Percentiles rank a stretch among this genome's conserved stretches.
These are phyloP conservation scores for Catonia carolina DNA, from an alignment of 2,888 invertebrate species.

Conservation along the genomic window DNA sequence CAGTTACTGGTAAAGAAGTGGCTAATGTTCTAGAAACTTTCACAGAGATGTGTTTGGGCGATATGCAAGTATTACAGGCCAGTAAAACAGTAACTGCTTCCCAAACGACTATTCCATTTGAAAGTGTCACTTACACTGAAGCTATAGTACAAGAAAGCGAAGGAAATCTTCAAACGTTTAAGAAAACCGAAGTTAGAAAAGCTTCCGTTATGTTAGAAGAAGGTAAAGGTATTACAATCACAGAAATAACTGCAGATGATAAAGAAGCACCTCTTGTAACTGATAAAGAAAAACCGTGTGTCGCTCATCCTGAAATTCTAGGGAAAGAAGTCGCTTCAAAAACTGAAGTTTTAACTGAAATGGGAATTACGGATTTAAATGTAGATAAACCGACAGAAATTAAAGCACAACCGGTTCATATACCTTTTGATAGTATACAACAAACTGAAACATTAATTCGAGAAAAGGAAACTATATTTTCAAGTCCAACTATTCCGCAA, in stretches of 20 bases:
- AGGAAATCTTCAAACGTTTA: conserved; percentile 38
- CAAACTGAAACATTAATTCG: conserved; percentile 37
- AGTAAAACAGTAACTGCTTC: conserved; percentile 35
- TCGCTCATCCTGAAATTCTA: conserved; percentile 38
- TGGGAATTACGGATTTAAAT: conserved; percentile 35
- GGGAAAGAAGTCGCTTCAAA: conserved; percentile 46
- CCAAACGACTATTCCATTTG: conserved; percentile 34
- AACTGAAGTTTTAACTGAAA: conserved; percentile 43
- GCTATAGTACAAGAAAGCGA: conserved; percentile 36
- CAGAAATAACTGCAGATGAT: conserved; percentile 31
- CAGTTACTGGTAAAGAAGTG: conserved; percentile 41
- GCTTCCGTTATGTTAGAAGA: conserved; percentile 32
- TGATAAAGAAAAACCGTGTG: conserved; percentile 36
- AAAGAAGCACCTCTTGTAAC: conserved; percentile 24
- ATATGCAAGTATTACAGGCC: conserved; percentile 38
- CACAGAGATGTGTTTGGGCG: conserved; percentile 39
- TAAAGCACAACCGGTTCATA: conserved; percentile 41
- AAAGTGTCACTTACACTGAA: conserved; percentile 39
- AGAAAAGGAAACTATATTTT: conserved; percentile 36
- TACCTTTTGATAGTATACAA: conserved; percentile 43
- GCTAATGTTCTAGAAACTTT: conserved; percentile 44
- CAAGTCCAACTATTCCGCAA: conserved; percentile 29
- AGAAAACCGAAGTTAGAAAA: conserved; percentile 29
- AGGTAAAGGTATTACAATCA: conserved; percentile 30
- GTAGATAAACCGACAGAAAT: conserved; percentile 36